Base-by-base conservation (phyloP, 2,113 vertebrate species). In the Rhinolophus sinicus region DNA sequence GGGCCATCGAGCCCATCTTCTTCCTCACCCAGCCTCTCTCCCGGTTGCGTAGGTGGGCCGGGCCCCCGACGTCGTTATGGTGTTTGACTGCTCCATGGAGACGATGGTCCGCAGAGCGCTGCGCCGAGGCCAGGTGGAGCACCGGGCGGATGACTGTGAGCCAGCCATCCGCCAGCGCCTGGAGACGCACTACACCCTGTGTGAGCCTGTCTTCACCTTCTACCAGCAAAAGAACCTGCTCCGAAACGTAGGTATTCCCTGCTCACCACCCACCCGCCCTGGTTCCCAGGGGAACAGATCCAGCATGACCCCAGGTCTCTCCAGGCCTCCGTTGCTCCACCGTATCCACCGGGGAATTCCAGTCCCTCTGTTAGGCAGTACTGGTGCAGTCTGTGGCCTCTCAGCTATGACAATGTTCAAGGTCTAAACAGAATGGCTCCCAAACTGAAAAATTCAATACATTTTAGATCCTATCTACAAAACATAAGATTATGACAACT, bases 141-240 rank as follows among this genome's bases (percentile, higher is more conserved):
- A 16, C 0, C 21, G 85, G 2, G 77, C 52, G 0, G 93, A 97
- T 0, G 94, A 97, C 77, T 58, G 80, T 0, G 95, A 97, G 47
- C 3, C 5, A 0, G 76, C 96, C 9, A 40, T 97, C 67, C 24
- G 0, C 10, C 96, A 83, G 65, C 85, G 92, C 18, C 91, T 98
- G 30, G 95, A 97, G 33, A 94, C 70, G 0, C 76, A 97, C 73
- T 94, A 94, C 3, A 80, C 96, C 8, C 33, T 95, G 40, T 93
- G 86, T 6, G 88, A 97, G 64, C 95, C 95, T 0, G 30, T 98
- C 80, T 2, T 98, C 50, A 54, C 88, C 62, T 90, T 97, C 90
- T 98, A 97, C 91, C 96, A 97, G 64, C 92, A 90, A 70, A 96
- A 91, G 52, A 94, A 94, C 77, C 69, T 98, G 64, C 94, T 98